Conservation (phyloP, 2,113 vertebrate species). For the Synchiropus splendidus region DNA sequence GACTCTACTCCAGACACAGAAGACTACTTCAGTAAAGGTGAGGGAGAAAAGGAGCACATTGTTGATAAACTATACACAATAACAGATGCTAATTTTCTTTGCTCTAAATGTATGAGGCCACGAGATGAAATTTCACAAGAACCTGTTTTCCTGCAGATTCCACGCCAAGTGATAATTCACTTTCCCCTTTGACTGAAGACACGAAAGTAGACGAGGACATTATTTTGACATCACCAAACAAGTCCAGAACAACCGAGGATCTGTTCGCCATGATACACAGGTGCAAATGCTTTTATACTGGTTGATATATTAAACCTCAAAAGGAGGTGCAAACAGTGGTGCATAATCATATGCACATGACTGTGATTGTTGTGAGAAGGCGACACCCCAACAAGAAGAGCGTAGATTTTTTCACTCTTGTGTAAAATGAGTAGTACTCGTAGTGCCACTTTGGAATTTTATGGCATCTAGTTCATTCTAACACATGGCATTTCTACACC, state of each 20-base stretch:
- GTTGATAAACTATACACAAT: too few relatives aligned
- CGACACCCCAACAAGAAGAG: too few relatives aligned
- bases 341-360: too few relatives aligned
- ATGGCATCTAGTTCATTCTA: too few relatives aligned
- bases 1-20: slow-evolving; percentile 73
- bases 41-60: too few relatives aligned
- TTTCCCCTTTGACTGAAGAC: slow-evolving; percentile 88
- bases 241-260: slow-evolving; percentile 93
- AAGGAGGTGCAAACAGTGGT: too few relatives aligned
- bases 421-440: not conserved
- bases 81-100: not conserved
- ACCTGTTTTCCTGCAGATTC: slow-evolving; percentile 59
- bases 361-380: too few relatives aligned
- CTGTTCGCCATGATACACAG: slow-evolving; percentile 98
- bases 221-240: slow-evolving; percentile 86
- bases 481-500: too few relatives aligned
- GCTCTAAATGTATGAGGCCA: slow-evolving; percentile 16
- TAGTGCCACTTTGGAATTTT: not conserved
- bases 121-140: slow-evolving; percentile 38
- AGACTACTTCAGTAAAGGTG: slow-evolving; percentile 86
- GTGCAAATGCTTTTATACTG: slow-evolving; percentile 26
- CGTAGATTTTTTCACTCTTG: too few relatives aligned
- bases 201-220: slow-evolving; percentile 80
- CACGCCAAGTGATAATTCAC: slow-evolving; percentile 82
- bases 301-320: too few relatives aligned